phyloP scores from a whole-genome alignment of 2,888 invertebrate genomes.

The Drosophila demipolita region DNA sequence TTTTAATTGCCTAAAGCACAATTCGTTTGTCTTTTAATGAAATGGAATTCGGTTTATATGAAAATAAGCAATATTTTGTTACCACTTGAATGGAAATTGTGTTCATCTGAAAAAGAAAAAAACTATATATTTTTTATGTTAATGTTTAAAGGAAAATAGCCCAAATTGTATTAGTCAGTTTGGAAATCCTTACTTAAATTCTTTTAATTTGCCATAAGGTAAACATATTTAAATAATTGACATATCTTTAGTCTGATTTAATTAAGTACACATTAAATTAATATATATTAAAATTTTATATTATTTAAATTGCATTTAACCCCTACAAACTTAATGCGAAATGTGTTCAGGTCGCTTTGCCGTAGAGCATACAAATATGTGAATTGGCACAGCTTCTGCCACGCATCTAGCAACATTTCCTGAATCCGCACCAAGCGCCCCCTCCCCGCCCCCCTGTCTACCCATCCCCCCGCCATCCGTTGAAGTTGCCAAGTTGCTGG shows the following conservation, averaged over 20 bases:
- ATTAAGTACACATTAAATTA: too few relatives aligned
- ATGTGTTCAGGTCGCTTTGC: background rate
- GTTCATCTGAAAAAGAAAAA: too few relatives aligned
- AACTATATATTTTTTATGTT: too few relatives aligned
- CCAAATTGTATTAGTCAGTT: too few relatives aligned
- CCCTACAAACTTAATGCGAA: background rate
- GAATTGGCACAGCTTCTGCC: slow-evolving; percentile 70
- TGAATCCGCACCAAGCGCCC: slow-evolving; percentile 8
- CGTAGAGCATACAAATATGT: slow-evolving; percentile 46
- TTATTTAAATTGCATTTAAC: background rate
- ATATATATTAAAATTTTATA: background rate
- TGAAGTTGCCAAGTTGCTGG: slow-evolving; percentile 23
- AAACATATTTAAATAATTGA: too few relatives aligned
- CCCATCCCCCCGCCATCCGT: background rate
- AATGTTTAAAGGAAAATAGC: too few relatives aligned
- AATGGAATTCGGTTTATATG: background rate
- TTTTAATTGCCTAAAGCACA: background rate
- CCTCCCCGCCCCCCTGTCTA: background rate
- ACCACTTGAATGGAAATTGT: too few relatives aligned
- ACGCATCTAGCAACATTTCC: slow-evolving; percentile 46
- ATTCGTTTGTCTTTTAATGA: background rate
- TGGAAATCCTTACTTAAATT: too few relatives aligned
- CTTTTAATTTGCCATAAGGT: too few relatives aligned
- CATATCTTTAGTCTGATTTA: too few relatives aligned
- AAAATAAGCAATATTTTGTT: background rate